Evolutionary conservation across 1,140 invertebrate species (phyloP), one percentile per base, ranked within the genome.

Genomic region (Diploscapter pachys): DNA sequence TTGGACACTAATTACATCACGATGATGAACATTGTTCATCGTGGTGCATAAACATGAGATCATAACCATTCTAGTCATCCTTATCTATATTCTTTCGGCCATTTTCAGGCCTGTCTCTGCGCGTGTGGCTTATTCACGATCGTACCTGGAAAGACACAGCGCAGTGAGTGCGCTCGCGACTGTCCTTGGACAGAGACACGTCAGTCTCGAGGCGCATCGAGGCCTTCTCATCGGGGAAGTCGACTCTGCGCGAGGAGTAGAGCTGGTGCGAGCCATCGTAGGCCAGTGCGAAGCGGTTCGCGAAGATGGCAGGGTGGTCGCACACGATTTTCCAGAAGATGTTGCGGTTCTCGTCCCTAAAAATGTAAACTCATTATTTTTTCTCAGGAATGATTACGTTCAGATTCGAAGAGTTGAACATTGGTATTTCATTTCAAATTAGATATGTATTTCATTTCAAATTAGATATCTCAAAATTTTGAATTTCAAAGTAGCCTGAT

Each of bases 221-320:
- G 51, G 49, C 62, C 31, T 75, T 53, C 49, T 70, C 77, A 31
- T 79, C 72, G 1, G 78, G 72, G 57, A 79, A 73, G 5, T 80
- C 72, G 65, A 78, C 9, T n/a, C 79, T 49, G 31, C 69, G 71
- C 11, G 66, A 56, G 4, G 78, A 72, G 56, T 81, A 81, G 50
- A 81, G 61, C 65, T 79, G 78, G 52, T 79, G 80, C 48, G 71
- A 74, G n/a, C 80, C 80, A 59, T 81, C 80, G 57, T 75, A 81
- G 8, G 80, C 80, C 53, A 81, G 52, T 4, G 68, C 78, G 63
- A 63, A 81, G 59, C 64, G 74, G 52, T 81, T 80, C 52, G 65
- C 61, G 78, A 81, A 81, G 57, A 80, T 71, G 31, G 65, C 13
- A 11, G 57, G 57, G 3, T 63, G 81, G 52, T 71, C 63, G 6